Conservation (phyloP, 2,113 vertebrate species). For the Xiphias gladius region DNA sequence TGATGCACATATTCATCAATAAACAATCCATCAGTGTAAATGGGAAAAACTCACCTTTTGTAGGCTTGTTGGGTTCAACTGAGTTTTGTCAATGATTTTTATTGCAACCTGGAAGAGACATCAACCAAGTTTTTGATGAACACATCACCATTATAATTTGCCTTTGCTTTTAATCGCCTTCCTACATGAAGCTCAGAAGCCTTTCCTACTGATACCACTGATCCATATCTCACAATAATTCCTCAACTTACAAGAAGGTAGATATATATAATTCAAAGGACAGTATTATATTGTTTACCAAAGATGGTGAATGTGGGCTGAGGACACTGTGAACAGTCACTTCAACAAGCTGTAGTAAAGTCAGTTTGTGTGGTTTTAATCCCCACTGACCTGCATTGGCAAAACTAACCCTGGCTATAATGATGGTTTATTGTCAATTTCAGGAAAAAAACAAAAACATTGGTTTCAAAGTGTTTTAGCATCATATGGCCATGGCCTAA, state of each 20-base stretch:
- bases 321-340: conserved; percentile 5
- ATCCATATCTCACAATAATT: neutral
- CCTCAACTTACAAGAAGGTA: neutral
- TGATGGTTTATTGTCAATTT: conserved; percentile 12
- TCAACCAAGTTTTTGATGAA: conserved; percentile 14
- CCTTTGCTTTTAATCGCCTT: neutral
- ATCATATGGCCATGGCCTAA: neutral
- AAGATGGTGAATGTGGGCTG: conserved; percentile 11
- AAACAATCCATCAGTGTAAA: neutral
- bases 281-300: neutral
- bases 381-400: conserved; percentile 22
- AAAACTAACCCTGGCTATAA: neutral
- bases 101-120: conserved; percentile 84
- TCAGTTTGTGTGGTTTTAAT: conserved; percentile 32
- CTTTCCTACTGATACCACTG: neutral
- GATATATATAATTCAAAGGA: conserved; percentile 15
- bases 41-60: conserved; percentile 80
- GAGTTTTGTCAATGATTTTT: conserved; percentile 88
- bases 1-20: neutral
- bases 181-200: neutral
- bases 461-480: neutral
- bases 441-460: neutral
- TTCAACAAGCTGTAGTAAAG: conserved; percentile 20
- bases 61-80: conserved; percentile 87
- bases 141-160: neutral